Evolutionary conservation across 1,140 invertebrate species (phyloP).

Genomic region (Panagrolaimus sp.): DNA sequence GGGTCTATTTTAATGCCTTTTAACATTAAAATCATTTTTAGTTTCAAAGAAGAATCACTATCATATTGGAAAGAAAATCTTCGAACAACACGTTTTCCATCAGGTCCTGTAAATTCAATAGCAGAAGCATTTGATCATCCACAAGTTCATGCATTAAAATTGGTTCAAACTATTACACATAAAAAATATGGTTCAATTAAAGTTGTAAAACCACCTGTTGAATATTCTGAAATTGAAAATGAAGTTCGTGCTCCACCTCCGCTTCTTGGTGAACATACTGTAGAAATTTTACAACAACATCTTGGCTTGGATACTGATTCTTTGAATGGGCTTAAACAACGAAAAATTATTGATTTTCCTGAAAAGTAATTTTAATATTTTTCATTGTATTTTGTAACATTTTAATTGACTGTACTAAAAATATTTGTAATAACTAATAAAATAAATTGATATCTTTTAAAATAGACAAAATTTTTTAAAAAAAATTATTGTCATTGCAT

Average conservation of each 20-base stretch:
- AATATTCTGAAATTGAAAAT: slow-evolving; percentile 71
- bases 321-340: slow-evolving; percentile 63
- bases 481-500: no score
- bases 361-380: neutral
- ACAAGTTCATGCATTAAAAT: slow-evolving; percentile 64
- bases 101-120: slow-evolving; percentile 81
- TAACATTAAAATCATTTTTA: slow-evolving; percentile 25
- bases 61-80: slow-evolving; percentile 73
- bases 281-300: slow-evolving; percentile 68
- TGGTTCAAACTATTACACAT: slow-evolving; percentile 74
- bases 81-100: slow-evolving; percentile 72
- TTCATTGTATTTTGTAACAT: no score
- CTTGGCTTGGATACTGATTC: slow-evolving; percentile 64
- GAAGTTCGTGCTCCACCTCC: slow-evolving; percentile 72
- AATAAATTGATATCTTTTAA: no score
- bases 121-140: slow-evolving; percentile 70
- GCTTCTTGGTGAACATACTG: slow-evolving; percentile 77
- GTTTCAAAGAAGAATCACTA: slow-evolving; percentile 68
- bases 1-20: neutral
- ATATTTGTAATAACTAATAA: no score
- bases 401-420: no score
- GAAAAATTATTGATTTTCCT: neutral
- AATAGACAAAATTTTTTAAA: no score
- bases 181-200: slow-evolving; percentile 69
- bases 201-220: slow-evolving; percentile 74